Percentiles rank a stretch among this genome's conserved stretches.
phyloP scores from a whole-genome alignment of 2,113 vertebrate species.

The Amblyopsis rosae region DNA sequence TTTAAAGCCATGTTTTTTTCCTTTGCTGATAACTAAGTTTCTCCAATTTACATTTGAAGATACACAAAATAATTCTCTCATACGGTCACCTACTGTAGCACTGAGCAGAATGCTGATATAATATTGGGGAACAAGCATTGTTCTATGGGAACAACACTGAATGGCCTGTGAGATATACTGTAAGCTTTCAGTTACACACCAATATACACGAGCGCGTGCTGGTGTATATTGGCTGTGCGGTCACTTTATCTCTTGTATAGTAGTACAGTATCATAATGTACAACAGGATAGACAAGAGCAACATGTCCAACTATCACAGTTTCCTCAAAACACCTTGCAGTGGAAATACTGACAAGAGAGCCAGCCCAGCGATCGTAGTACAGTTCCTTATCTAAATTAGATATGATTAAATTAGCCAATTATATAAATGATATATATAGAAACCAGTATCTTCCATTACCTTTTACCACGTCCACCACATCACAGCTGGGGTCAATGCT shows the following conservation, averaged over 20 bases:
- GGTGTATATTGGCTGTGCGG: too few relatives aligned
- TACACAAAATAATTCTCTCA: too few relatives aligned
- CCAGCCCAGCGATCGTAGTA: neutral
- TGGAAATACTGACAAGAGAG: conserved; percentile 14
- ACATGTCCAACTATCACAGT: neutral
- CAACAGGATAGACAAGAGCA: too few relatives aligned
- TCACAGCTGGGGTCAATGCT: conserved; percentile 96
- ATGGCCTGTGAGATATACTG: too few relatives aligned
- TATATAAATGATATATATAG: neutral
- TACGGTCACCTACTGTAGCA: too few relatives aligned
- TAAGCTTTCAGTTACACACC: neutral
- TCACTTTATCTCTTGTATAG: too few relatives aligned
- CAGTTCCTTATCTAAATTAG: neutral
- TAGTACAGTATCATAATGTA: too few relatives aligned
- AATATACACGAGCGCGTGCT: neutral
- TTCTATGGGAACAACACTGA: too few relatives aligned
- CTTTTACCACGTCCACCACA: conserved; percentile 90
- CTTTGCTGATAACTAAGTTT: neutral
- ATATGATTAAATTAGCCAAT: neutral
- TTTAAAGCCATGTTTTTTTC: neutral
- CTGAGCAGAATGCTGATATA: too few relatives aligned
- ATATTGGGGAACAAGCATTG: too few relatives aligned
- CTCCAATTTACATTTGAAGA: neutral
- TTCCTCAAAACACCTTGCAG: conserved; percentile 6
- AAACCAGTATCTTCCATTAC: conserved; percentile 66